Percentiles rank a stretch among this genome's conserved stretches.
Conservation (phyloP, 2,113 vertebrate genomes). For the Passer montanus region DNA sequence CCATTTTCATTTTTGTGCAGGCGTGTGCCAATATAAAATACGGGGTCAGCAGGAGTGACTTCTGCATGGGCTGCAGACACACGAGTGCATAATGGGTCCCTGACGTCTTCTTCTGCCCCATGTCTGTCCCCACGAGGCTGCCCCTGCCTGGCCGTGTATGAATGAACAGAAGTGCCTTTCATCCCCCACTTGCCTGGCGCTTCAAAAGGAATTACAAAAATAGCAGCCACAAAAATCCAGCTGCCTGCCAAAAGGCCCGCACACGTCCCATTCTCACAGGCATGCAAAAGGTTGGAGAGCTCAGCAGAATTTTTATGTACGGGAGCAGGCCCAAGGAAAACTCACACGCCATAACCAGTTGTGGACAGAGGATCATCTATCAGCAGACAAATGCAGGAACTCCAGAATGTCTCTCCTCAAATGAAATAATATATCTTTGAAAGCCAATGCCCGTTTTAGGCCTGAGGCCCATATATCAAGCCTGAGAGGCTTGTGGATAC, state of each 20-base stretch:
- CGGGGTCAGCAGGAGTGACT: not conserved
- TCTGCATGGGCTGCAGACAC: not conserved
- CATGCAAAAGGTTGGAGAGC: constrained; percentile 78
- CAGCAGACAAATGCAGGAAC: constrained; percentile 95
- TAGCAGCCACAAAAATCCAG: constrained; percentile 80
- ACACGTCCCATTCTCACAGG: constrained; percentile 67
- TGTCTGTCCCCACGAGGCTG: not conserved
- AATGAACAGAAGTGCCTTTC: constrained; percentile 85
- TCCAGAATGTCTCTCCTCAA: constrained; percentile 97
- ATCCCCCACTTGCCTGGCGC: constrained; percentile 69
- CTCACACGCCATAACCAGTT: constrained; percentile 88
- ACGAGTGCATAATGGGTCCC: not conserved
- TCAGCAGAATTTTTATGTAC: constrained; percentile 87
- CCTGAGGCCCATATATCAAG: constrained; percentile 98
- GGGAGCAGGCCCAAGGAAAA: constrained; percentile 86
- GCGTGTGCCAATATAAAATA: not conserved
- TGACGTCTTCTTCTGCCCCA: constrained; percentile 17
- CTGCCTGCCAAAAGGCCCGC: constrained; percentile 72
- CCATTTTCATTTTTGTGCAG: not conserved
- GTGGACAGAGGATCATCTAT: constrained; percentile 96
- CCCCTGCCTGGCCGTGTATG: constrained; percentile 75
- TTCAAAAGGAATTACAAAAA: constrained; percentile 87
- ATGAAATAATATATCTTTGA: constrained; percentile 99
- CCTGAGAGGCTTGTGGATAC: constrained; percentile 96
- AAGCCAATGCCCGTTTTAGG: constrained; percentile 96